Evolutionary conservation across 1,140 invertebrate genomes (phyloP), one percentile per base, ranked within the genome.

Genomic region (Episyrphus balteatus): DNA sequence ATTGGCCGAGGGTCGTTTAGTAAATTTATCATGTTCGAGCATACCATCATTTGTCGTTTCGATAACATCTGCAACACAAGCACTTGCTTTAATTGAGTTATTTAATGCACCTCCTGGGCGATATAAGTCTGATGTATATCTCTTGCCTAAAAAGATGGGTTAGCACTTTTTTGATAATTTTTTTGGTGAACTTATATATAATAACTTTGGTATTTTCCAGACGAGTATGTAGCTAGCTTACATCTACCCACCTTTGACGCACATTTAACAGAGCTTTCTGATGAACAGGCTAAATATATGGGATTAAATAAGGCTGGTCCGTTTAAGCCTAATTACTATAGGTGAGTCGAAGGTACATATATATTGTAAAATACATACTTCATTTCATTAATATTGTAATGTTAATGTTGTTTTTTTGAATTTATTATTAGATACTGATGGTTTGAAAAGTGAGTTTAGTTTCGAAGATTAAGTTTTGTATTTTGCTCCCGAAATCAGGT

Each of bases 101-200:
- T 98, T 91, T 66, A 97, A 97, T 75, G 94, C 93, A 10, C 93
- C 93, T 12, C 70, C 79, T 38, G 91, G 92, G 30, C 78, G 93
- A 51, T 98, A 98, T 68, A 98, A 97, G 73, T 86, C 87, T 52
- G 94, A 98, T 70, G 93, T 98, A 37, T 98, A 98, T 71, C 77
- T 98, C 47, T 72, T 98, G 55, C 94, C 94, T 42, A 98, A 98
- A 76, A 98, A 97, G 74, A 97, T 98, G 93, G 89, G 86, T 89
- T n/a, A 71, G 40, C 3, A 41, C 5, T n/a, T 41, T 26, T 5
- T 5, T 26, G 3, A 26, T 26, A 26, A 26, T 5, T 26, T 8
- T 26, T 26, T 26, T 33, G 7, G 12, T 33, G 12, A 14, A 7
- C 14, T 41, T 41, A 5, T 18, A 41, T 41, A 41, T 12, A 41